Evolutionary conservation across 2,888 invertebrate species (phyloP).

Genomic region (Lycophotia porphyrea): DNA sequence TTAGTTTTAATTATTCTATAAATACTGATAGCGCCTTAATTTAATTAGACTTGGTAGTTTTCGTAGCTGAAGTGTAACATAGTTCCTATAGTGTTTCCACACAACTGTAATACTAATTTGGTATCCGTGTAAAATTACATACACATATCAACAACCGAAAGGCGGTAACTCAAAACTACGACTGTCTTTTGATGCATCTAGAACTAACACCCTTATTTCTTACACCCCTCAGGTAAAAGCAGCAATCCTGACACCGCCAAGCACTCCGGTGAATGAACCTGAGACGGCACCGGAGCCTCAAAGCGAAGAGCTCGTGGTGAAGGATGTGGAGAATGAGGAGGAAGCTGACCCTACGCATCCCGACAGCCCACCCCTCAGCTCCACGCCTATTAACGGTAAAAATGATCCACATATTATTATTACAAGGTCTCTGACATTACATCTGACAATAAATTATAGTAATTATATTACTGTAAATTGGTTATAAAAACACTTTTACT

Average conservation of each 20-base stretch:
- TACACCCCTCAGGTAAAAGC: slow-evolving; percentile 76
- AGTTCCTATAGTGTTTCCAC: not conserved
- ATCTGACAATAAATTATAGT: not conserved
- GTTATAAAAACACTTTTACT: not conserved
- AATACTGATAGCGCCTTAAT: not conserved
- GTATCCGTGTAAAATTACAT: not conserved
- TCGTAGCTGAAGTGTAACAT: not conserved
- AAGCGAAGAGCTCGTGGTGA: slow-evolving; percentile 68
- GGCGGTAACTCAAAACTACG: not conserved
- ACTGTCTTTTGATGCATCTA: not conserved
- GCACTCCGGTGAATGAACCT: slow-evolving; percentile 79
- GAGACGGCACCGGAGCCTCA: slow-evolving; percentile 67
- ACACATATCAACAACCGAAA: not conserved
- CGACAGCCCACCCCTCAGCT: slow-evolving; percentile 85
- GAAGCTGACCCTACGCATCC: slow-evolving; percentile 70
- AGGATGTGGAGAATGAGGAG: slow-evolving; percentile 65
- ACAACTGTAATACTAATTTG: not conserved
- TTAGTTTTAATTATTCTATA: too few species aligned
- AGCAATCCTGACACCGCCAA: slow-evolving; percentile 82
- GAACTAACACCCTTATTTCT: not conserved
- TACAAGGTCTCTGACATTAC: not conserved
- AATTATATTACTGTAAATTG: not conserved
- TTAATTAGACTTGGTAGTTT: not conserved
- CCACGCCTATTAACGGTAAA: slow-evolving; percentile 80
- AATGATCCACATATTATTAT: not conserved